phyloP scores from a whole-genome alignment of 1,140 invertebrate species.

The Calliphora vicina region DNA sequence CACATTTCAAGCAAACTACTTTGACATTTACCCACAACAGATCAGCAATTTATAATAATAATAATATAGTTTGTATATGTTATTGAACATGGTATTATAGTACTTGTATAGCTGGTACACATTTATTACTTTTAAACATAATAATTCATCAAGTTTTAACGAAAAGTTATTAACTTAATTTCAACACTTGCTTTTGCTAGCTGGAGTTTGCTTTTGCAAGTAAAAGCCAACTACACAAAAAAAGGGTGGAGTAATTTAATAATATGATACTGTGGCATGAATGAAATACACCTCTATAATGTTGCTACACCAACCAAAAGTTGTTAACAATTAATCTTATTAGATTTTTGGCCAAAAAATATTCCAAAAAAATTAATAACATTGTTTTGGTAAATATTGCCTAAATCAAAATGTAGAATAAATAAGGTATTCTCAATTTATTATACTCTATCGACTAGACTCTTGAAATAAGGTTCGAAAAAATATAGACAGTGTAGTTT shows the following conservation, averaged over 20 bases:
- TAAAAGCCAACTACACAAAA: background rate
- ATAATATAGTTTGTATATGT: no score
- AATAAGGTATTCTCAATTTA: background rate
- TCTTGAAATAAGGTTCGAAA: no score
- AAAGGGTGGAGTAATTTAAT: background rate
- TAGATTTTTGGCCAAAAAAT: background rate
- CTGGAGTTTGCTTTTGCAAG: background rate
- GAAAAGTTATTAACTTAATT: background rate
- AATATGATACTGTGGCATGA: background rate
- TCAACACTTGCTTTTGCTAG: background rate
- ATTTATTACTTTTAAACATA: background rate
- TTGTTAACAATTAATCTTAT: slow-evolving; percentile 1
- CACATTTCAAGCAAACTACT: background rate
- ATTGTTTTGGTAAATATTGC: no score
- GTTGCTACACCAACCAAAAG: background rate
- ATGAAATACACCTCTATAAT: background rate
- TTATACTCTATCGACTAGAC: no score
- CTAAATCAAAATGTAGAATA: background rate
- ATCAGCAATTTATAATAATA: no score
- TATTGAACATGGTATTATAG: no score
- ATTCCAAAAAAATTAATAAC: background rate
- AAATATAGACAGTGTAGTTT: no score
- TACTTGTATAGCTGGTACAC: background rate
- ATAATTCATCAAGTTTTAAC: background rate
- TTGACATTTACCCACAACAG: background rate